A percentile compares a stretch with the other conserved stretches of the same genome.
phyloP scores from a whole-genome alignment of 37 sponge, comb jelly and placozoan genomes.

The Geodia barretti region DNA sequence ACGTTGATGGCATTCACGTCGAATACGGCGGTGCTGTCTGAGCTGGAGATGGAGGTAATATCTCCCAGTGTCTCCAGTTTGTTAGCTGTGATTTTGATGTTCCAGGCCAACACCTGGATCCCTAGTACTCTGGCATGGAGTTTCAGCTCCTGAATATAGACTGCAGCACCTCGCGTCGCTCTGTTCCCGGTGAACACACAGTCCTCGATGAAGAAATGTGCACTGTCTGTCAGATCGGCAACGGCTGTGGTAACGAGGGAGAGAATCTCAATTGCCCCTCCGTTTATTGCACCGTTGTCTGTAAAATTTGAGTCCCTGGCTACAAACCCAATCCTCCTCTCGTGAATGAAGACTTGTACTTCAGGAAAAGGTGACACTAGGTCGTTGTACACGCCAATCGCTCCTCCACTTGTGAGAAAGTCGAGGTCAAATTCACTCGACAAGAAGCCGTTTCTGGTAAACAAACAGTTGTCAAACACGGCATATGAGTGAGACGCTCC shows the following conservation, averaged over 20 bases:
- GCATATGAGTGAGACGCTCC: background rate
- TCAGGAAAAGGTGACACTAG: background rate
- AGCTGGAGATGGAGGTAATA: background rate
- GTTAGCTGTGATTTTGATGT: background rate
- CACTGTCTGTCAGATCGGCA: background rate
- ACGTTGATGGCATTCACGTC: conserved; percentile 10
- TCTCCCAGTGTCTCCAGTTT: background rate
- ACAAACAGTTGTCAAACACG: conserved; percentile 9
- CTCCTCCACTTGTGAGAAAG: background rate
- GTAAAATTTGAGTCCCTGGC: background rate
- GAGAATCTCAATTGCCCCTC: background rate
- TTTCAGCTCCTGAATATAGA: conserved; percentile 2
- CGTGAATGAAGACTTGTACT: background rate
- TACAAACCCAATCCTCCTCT: background rate
- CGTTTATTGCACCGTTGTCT: background rate
- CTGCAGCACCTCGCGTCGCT: conserved; percentile 8
- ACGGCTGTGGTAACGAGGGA: background rate
- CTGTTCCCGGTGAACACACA: background rate
- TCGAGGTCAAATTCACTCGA: background rate
- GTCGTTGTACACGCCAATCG: conserved; percentile 10
- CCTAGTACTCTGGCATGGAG: background rate
- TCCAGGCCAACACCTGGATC: background rate
- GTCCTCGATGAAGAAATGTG: conserved; percentile 5
- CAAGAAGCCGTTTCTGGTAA: background rate
- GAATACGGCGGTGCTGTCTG: background rate